A percentile compares a stretch with the other conserved stretches of the same genome.
Conservation (phyloP, 2,888 invertebrate species). For the Caenorhabditis angaria region DNA sequence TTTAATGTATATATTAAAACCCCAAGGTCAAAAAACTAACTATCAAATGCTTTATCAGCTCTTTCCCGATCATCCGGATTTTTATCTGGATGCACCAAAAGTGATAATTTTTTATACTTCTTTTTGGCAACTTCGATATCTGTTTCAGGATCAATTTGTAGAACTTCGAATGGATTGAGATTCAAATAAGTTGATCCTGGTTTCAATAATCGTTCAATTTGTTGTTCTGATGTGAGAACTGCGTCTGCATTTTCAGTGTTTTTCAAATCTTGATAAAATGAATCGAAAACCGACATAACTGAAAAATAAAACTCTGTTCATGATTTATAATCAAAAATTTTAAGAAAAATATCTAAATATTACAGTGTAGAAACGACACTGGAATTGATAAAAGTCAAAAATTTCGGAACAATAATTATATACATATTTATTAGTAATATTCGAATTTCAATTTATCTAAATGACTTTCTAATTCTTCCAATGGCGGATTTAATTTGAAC, state of each 20-base stretch:
- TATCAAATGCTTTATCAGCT: slow-evolving; percentile 81
- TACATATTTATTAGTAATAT: neutral
- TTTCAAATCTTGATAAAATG: slow-evolving; percentile 79
- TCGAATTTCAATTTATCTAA: slow-evolving; percentile 45
- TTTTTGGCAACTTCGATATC: slow-evolving; percentile 91
- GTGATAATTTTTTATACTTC: slow-evolving; percentile 91
- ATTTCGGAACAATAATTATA: neutral
- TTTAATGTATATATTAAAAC: no score
- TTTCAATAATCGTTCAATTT: slow-evolving; percentile 91
- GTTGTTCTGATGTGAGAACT: slow-evolving; percentile 92
- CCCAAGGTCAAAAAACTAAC: slow-evolving; percentile 74
- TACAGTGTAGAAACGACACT: neutral
- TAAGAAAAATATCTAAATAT: no score
- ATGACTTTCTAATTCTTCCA: slow-evolving; percentile 45
- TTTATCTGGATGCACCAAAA: slow-evolving; percentile 98
- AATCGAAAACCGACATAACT: slow-evolving; percentile 56
- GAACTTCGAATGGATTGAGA: slow-evolving; percentile 83
- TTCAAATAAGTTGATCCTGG: slow-evolving; percentile 99
- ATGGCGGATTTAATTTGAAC: slow-evolving; percentile 44
- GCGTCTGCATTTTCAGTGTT: slow-evolving; percentile 97
- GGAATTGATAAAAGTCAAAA: neutral
- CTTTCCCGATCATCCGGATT: slow-evolving; percentile 94
- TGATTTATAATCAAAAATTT: neutral
- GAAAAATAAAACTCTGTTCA: neutral
- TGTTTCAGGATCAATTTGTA: slow-evolving; percentile 82